These are phyloP conservation scores for Dasypogon diadema DNA, from an alignment of 2,888 invertebrate species.

Conservation along the genomic window DNA sequence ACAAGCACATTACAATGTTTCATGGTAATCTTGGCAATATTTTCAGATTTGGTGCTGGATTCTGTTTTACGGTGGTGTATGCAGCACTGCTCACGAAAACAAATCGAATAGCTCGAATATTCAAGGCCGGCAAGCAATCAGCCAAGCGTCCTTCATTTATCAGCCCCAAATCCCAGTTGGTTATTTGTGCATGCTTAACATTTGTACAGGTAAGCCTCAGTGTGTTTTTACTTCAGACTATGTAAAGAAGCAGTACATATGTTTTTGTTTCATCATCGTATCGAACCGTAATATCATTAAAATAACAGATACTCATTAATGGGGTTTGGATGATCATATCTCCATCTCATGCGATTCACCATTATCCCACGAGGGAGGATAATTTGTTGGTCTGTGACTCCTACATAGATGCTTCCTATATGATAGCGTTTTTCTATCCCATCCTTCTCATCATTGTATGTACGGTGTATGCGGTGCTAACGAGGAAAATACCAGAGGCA, in stretches of 20 bases:
- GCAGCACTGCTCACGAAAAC: constrained; percentile 97
- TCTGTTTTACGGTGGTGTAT: constrained; percentile 97
- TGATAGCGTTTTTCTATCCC: constrained; percentile 94
- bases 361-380: constrained; percentile 91
- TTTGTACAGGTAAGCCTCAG: constrained; percentile 81
- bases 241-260: not conserved
- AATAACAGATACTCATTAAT: constrained; percentile 82
- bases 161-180: constrained; percentile 89
- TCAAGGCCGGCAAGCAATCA: constrained; percentile 96
- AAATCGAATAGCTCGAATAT: constrained; percentile 95
- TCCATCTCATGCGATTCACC: constrained; percentile 89
- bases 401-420: constrained; percentile 92
- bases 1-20: not conserved
- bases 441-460: constrained; percentile 91
- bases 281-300: not conserved
- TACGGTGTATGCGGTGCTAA: constrained; percentile 95
- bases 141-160: constrained; percentile 95
- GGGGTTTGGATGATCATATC: constrained; percentile 93
- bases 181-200: constrained; percentile 88
- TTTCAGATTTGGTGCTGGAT: constrained; percentile 87
- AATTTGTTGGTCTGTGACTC: constrained; percentile 94
- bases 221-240: not conserved
- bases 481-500: constrained; percentile 97
- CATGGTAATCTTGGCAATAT: not conserved
- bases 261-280: not conserved